These are phyloP conservation scores for Penaeus chinensis DNA, from an alignment of 1,140 invertebrate species.

Conservation along the genomic window DNA sequence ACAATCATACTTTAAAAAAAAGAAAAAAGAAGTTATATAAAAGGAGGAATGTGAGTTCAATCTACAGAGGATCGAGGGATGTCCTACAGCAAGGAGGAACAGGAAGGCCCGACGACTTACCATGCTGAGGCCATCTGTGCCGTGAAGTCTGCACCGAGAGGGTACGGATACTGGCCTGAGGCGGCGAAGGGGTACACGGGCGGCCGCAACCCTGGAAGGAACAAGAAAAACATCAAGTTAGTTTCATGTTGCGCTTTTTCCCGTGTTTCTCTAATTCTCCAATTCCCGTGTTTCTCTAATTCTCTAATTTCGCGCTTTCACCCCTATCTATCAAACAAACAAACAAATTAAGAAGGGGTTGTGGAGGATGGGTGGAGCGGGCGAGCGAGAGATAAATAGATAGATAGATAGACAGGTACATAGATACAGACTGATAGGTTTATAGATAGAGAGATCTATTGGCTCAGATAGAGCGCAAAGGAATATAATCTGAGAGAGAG, in stretches of 20 bases:
- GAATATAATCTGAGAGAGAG: background rate
- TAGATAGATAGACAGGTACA: background rate
- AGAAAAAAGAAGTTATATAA: too few species aligned
- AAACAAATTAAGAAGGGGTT: background rate
- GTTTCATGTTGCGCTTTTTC: background rate
- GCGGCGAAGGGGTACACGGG: constrained; percentile 89
- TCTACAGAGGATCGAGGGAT: too few species aligned
- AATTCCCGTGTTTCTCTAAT: background rate
- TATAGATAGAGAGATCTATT: background rate
- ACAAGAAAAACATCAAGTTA: background rate
- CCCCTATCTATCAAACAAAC: background rate
- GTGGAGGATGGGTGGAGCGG: background rate
- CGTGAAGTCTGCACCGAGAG: constrained; percentile 90
- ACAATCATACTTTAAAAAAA: too few species aligned
- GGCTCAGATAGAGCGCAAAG: background rate
- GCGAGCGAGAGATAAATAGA: background rate
- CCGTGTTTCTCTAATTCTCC: background rate
- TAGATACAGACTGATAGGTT: background rate
- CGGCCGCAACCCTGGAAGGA: constrained; percentile 81
- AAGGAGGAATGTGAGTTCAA: too few species aligned
- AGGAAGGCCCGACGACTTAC: constrained; percentile 74
- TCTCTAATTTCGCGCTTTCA: background rate
- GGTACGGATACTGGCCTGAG: constrained; percentile 87
- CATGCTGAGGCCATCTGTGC: constrained; percentile 90
- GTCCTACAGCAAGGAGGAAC: too few species aligned